Conservation (phyloP, 2,888 invertebrate species). For the Biston betularia region DNA sequence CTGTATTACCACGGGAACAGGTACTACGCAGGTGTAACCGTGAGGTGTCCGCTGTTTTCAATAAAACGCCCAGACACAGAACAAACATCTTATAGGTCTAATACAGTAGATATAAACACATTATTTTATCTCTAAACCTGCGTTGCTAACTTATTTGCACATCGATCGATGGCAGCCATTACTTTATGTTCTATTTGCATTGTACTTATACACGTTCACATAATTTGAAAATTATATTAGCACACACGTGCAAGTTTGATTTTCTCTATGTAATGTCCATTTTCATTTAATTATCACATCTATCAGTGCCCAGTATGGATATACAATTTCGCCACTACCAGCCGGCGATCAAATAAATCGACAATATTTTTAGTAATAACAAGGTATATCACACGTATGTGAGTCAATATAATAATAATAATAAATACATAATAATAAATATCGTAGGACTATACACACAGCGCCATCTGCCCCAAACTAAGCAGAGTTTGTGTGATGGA, state of each 20-base stretch:
- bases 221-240: conserved; percentile 53
- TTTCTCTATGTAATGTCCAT: conserved; percentile 53
- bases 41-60: no score
- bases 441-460: no score
- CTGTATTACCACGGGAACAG: no score
- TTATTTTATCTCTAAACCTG: conserved; percentile 12
- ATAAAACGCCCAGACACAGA: no score
- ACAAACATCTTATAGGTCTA: no score
- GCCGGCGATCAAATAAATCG: neutral
- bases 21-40: no score
- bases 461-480: no score
- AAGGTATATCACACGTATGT: neutral
- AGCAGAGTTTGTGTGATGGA: no score
- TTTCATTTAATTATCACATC: conserved; percentile 57
- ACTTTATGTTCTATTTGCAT: conserved; percentile 12
- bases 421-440: no score
- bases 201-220: conserved; percentile 2
- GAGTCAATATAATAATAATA: no score
- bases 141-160: conserved; percentile 30
- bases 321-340: neutral
- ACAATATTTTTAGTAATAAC: neutral
- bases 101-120: neutral
- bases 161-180: conserved; percentile 33
- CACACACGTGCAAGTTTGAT: conserved; percentile 55
- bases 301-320: conserved; percentile 34